Evolutionary conservation across 2,797 vertebrate genomes (phyloP).

Genomic region (Thalassophryne amazonica): DNA sequence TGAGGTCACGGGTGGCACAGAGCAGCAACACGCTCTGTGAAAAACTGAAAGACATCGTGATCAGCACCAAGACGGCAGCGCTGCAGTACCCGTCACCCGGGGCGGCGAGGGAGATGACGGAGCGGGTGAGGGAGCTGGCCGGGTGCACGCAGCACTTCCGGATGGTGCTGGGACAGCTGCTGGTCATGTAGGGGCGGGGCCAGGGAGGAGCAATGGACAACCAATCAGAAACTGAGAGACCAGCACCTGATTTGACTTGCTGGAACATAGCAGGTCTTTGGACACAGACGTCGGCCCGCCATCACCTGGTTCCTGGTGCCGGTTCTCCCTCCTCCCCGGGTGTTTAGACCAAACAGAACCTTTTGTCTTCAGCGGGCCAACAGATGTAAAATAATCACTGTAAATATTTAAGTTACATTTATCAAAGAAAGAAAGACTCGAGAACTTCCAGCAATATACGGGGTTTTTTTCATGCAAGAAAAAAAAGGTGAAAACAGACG

Average conservation of each 20-base stretch:
- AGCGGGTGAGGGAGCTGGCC: conserved; percentile 88
- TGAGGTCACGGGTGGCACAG: conserved; percentile 88
- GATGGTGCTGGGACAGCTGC: conserved; percentile 89
- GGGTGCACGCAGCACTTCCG: conserved; percentile 93
- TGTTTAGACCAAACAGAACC: conserved; percentile 36
- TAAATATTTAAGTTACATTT: conserved; percentile 80
- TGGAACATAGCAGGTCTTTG: too few relatives aligned
- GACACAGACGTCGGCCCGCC: too few relatives aligned
- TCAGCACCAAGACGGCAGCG: conserved; percentile 91
- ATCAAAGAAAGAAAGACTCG: conserved; percentile 24
- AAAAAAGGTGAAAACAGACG: conserved; percentile 52
- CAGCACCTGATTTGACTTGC: too few relatives aligned
- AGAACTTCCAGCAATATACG: conserved; percentile 47
- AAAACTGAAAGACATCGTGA: conserved; percentile 93
- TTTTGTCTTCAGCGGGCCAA: conserved; percentile 63
- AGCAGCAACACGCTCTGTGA: conserved; percentile 94
- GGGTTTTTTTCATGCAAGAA: conserved; percentile 43
- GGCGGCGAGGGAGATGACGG: conserved; percentile 90
- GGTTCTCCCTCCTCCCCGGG: too few relatives aligned
- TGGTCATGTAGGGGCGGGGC: conserved; percentile 75
- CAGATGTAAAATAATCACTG: conserved; percentile 79
- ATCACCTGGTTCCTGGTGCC: too few relatives aligned
- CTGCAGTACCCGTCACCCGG: conserved; percentile 89
- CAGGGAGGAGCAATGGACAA: background rate
- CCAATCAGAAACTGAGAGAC: conserved; percentile 15